These are phyloP conservation scores for Ptychoptera contaminata DNA, from an alignment of 2,888 invertebrate genomes.

Conservation along the genomic window DNA sequence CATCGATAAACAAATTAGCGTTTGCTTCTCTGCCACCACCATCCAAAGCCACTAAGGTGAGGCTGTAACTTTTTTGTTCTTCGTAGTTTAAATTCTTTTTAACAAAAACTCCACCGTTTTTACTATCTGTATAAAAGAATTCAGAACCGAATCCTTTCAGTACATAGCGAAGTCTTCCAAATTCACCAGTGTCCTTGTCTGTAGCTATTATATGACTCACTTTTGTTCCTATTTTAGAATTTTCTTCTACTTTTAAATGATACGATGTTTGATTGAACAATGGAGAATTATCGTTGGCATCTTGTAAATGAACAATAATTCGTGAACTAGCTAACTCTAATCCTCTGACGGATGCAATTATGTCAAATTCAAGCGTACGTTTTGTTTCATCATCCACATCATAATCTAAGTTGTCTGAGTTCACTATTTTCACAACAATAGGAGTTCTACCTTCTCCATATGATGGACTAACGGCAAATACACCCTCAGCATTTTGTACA, in stretches of 20 bases:
- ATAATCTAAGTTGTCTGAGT: conserved; percentile 51
- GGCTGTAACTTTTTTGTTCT: conserved; percentile 58
- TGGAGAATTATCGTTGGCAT: conserved; percentile 69
- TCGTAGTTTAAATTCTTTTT: conserved; percentile 58
- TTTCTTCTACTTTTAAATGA: conserved; percentile 49
- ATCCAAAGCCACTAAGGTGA: conserved; percentile 66
- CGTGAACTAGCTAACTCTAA: conserved; percentile 41
- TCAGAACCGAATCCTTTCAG: conserved; percentile 67
- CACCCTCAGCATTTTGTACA: conserved; percentile 39
- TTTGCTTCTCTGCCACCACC: conserved; percentile 60
- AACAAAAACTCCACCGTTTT: conserved; percentile 50
- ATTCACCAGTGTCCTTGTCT: conserved; percentile 57
- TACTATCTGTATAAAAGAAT: conserved; percentile 51
- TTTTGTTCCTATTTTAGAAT: conserved; percentile 41
- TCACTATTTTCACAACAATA: conserved; percentile 51
- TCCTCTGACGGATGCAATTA: conserved; percentile 41
- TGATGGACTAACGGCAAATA: conserved; percentile 47
- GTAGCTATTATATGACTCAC: conserved; percentile 50
- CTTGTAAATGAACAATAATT: conserved; percentile 48
- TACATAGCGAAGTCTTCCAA: conserved; percentile 54
- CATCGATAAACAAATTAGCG: conserved; percentile 52
- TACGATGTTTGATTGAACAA: conserved; percentile 46
- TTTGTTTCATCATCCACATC: conserved; percentile 44
- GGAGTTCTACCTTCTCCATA: conserved; percentile 58
- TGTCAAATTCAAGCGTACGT: conserved; percentile 48